A percentile compares a stretch with the other conserved stretches of the same genome.
Evolutionary conservation across 2,113 vertebrate species (phyloP).

Genomic region (Chinchilla lanigera): DNA sequence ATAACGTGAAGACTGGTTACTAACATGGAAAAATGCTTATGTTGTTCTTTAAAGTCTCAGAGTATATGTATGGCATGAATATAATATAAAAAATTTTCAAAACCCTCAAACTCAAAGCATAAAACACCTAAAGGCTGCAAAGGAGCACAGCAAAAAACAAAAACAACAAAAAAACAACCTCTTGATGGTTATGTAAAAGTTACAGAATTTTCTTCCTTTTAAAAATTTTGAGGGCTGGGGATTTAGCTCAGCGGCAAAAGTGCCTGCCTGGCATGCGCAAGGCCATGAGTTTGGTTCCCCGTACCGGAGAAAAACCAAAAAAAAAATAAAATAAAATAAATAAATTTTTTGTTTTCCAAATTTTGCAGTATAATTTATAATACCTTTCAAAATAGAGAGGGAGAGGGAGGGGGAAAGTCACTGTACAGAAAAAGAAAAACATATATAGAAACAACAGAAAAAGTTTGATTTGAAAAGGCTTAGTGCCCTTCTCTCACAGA

Average conservation of each 20-base stretch:
- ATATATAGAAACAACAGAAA: not conserved
- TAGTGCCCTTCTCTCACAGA: not conserved
- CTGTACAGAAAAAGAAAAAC: not conserved
- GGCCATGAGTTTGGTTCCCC: no score
- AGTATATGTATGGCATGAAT: not conserved
- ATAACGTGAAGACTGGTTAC: constrained; percentile 4
- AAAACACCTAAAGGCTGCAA: not conserved
- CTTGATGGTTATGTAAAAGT: not conserved
- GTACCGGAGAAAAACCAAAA: no score
- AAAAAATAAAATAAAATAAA: no score
- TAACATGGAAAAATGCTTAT: not conserved
- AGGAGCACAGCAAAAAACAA: not conserved
- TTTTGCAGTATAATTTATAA: not conserved
- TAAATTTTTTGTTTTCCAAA: constrained; percentile 10
- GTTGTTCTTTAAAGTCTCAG: not conserved
- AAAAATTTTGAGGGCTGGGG: no score
- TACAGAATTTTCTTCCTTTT: not conserved
- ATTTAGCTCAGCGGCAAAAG: no score
- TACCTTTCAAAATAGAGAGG: not conserved
- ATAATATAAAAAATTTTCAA: not conserved
- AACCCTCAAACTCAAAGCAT: not conserved
- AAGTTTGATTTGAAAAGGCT: not conserved
- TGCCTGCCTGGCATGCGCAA: no score
- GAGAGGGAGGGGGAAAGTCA: not conserved
- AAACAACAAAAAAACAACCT: not conserved